Evolutionary conservation across 2,797 vertebrate genomes (phyloP), one percentile per base, ranked within the genome.

Genomic region (Gadopsis marmoratus): DNA sequence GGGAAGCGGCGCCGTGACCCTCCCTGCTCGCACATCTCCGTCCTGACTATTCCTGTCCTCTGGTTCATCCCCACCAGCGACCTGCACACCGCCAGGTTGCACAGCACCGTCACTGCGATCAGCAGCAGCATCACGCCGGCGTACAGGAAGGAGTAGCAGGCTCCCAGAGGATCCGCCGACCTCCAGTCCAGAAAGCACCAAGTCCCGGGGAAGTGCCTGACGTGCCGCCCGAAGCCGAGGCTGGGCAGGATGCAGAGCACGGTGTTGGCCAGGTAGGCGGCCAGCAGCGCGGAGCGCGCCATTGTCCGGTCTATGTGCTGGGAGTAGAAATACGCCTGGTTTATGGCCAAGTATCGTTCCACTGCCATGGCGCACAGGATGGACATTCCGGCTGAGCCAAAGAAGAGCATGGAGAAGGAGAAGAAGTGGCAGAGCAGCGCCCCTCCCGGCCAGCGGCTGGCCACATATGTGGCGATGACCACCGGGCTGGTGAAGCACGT

Each of bases 321-420:
- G 4, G 95, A 95, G 91, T 96, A 96, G 82, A 96, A 95, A 70
- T 96, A 96, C 6, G 96, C 95, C 12, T 95, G 95, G 88, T 94
- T 96, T 55, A 96, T 96, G 68, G 96, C 96, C 86, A 96, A 60
- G 87, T 96, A 96, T 17, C 96, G 88, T 78, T 96, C 96, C 80
- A 96, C 94, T 0, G 96, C 93, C 96, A 96, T 96, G 7, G 95
- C 94, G 87, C 96, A 96, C 78, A 96, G 86, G 71, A 96, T 95
- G 71, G 95, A 95, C 94, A 95, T 95, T 0, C 96, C 96, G 0
- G 95, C 95, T 0, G 95, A 95, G 31, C 95, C 95, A 66, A 96
- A 96, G 88, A 96, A 96, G 14, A 96, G 93, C 96, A 96, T 96
- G 63, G 95, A 96, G 89, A 96, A 96, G 59, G 96, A 96, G 88